phyloP scores from a whole-genome alignment of 2,113 vertebrate species.

The Octodon degus region DNA sequence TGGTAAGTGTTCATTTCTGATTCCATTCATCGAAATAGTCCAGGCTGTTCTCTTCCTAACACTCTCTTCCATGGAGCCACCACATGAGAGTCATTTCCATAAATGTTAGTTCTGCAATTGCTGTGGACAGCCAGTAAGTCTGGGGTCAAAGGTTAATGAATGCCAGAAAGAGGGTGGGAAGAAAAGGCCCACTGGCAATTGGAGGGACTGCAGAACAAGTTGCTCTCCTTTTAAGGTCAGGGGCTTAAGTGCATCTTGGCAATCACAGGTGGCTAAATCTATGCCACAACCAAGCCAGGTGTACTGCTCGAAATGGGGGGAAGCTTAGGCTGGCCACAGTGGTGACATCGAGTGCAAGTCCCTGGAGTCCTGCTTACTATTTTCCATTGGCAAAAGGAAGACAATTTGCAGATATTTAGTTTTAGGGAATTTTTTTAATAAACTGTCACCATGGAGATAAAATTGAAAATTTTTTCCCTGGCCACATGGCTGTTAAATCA shows the following conservation, averaged over 20 bases:
- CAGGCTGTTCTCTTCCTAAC: background rate
- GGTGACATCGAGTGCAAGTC: background rate
- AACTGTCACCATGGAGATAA: conserved; percentile 76
- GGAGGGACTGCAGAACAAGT: background rate
- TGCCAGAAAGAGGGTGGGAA: background rate
- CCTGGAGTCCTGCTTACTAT: conserved; percentile 45
- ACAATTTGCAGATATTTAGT: conserved; percentile 69
- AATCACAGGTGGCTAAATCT: background rate
- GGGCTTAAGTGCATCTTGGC: background rate
- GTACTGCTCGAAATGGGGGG: background rate
- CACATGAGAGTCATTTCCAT: background rate
- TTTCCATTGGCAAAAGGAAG: conserved; percentile 64
- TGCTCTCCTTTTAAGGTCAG: background rate
- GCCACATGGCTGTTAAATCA: conserved; percentile 60
- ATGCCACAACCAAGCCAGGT: background rate
- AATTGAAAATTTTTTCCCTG: conserved; percentile 65
- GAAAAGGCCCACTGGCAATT: background rate
- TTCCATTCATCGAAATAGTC: background rate
- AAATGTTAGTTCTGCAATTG: background rate
- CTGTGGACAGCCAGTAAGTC: conserved; percentile 5
- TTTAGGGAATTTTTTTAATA: conserved; percentile 15
- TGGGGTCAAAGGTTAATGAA: background rate
- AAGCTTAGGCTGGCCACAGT: rapidly evolving
- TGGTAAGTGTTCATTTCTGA: background rate
- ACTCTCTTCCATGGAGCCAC: background rate